Percentiles rank a stretch among this genome's conserved stretches.
Evolutionary conservation across 2,797 vertebrate genomes (phyloP).

Genomic region (Urophycis tenuis): DNA sequence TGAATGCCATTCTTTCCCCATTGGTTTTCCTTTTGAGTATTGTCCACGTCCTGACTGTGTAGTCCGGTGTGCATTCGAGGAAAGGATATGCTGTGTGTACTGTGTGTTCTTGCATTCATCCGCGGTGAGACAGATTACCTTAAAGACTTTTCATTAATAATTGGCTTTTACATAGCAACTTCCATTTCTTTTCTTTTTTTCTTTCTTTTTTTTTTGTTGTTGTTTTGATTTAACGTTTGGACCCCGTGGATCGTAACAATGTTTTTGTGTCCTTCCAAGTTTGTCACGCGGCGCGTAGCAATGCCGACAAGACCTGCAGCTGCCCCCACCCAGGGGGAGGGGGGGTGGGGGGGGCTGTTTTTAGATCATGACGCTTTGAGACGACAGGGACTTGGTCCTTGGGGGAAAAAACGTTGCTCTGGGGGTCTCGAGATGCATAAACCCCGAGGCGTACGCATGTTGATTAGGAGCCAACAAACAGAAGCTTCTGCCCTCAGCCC

Average conservation of each 20-base stretch:
- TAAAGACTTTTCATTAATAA: slow-evolving; percentile 73
- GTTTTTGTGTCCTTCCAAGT: slow-evolving; percentile 42
- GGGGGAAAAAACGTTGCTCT: not conserved
- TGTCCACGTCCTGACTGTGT: slow-evolving; percentile 51
- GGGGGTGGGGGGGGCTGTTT: too few relatives aligned
- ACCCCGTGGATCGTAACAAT: slow-evolving; percentile 50
- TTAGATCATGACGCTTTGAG: not conserved
- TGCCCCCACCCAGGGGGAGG: too few relatives aligned
- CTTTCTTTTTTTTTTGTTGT: slow-evolving; percentile 21
- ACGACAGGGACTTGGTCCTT: not conserved
- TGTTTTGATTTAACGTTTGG: slow-evolving; percentile 49
- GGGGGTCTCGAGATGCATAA: not conserved
- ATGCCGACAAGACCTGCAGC: too few relatives aligned
- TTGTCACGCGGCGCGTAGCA: slow-evolving; percentile 31
- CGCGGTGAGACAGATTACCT: slow-evolving; percentile 52
- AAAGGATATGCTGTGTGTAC: slow-evolving; percentile 43
- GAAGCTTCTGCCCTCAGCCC: not conserved
- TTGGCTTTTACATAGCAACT: slow-evolving; percentile 61
- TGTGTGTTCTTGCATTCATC: slow-evolving; percentile 44
- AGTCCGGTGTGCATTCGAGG: slow-evolving; percentile 52
- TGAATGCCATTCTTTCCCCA: slow-evolving; percentile 43
- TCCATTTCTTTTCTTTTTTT: slow-evolving; percentile 26
- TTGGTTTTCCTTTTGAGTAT: slow-evolving; percentile 46
- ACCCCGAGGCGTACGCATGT: not conserved
- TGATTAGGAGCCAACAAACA: not conserved